A percentile compares a stretch with the other conserved stretches of the same genome.
Conservation (phyloP, 2,113 vertebrate species). For the Tragelaphus buxtoni region DNA sequence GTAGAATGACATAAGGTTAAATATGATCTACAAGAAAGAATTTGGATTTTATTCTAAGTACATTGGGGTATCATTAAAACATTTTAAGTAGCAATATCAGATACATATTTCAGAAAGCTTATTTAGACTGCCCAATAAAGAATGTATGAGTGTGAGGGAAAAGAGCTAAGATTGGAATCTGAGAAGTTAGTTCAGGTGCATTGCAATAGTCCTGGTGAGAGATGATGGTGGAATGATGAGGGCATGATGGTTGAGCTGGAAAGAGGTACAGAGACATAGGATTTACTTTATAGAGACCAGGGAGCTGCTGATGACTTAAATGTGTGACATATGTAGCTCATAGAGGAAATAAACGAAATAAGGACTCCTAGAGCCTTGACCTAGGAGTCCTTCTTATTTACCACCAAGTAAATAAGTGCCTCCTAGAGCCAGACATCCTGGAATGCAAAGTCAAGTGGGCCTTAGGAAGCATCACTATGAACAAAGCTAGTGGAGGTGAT, state of each 20-base stretch:
- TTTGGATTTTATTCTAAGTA: not conserved
- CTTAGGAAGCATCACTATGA: not conserved
- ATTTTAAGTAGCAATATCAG: not conserved
- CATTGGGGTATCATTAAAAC: not conserved
- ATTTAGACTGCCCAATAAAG: not conserved
- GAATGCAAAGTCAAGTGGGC: not conserved
- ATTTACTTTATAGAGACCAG: not conserved
- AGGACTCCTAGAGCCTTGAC: not conserved
- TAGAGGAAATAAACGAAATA: not conserved
- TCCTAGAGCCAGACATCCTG: not conserved
- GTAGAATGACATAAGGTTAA: not conserved
- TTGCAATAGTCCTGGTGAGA: not conserved
- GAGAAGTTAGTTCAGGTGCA: not conserved
- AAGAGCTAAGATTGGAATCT: not conserved
- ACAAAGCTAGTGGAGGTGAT: not conserved
- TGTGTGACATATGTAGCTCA: fast-evolving
- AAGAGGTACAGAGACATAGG: fast-evolving
- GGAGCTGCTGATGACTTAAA: not conserved
- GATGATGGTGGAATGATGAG: not conserved
- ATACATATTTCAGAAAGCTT: not conserved
- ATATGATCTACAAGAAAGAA: not conserved
- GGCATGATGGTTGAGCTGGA: not conserved
- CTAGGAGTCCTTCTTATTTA: not conserved
- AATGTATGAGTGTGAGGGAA: not conserved
- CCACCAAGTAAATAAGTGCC: not conserved